A percentile compares a stretch with the other conserved stretches of the same genome.
These are phyloP conservation scores for Drosophila vallismaia DNA, from an alignment of 2,888 invertebrate genomes.

Conservation along the genomic window DNA sequence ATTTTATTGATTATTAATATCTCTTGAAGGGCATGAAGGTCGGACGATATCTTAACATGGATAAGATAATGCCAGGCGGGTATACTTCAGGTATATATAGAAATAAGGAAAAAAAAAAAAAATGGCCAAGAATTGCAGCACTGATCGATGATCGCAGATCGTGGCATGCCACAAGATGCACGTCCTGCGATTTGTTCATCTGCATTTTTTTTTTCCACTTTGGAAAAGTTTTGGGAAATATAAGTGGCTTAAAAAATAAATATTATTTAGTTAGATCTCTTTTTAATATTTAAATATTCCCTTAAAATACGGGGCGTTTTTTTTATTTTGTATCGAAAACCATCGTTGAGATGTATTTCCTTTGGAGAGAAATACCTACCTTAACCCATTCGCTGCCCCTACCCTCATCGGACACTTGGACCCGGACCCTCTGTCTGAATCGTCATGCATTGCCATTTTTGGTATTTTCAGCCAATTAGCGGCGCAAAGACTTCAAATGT, in stretches of 20 bases:
- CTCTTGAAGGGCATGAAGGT: slow-evolving; percentile 15
- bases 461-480: slow-evolving; percentile 83
- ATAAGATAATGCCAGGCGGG: slow-evolving; percentile 16
- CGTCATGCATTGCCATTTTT: slow-evolving; percentile 80
- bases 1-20: slow-evolving; percentile 13
- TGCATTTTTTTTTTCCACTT: not conserved
- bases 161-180: slow-evolving; percentile 62
- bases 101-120: not conserved
- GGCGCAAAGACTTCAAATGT: slow-evolving; percentile 78
- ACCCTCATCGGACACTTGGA: slow-evolving; percentile 2
- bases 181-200: slow-evolving; percentile 60
- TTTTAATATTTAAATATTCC: not conserved
- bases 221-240: not conserved
- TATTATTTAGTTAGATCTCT: too few relatives aligned
- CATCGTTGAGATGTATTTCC: not conserved
- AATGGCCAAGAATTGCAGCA: too few relatives aligned
- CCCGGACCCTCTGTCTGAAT: slow-evolving; percentile 24
- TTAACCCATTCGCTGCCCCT: slow-evolving; percentile 8
- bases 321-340: not conserved
- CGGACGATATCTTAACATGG: slow-evolving; percentile 6
- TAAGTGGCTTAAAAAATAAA: not conserved
- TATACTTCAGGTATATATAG: too few relatives aligned
- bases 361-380: slow-evolving; percentile 16
- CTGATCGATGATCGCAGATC: slow-evolving; percentile 42
- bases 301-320: not conserved